Conservation (phyloP, 2,113 vertebrate genomes). For the Eublepharis macularius region DNA sequence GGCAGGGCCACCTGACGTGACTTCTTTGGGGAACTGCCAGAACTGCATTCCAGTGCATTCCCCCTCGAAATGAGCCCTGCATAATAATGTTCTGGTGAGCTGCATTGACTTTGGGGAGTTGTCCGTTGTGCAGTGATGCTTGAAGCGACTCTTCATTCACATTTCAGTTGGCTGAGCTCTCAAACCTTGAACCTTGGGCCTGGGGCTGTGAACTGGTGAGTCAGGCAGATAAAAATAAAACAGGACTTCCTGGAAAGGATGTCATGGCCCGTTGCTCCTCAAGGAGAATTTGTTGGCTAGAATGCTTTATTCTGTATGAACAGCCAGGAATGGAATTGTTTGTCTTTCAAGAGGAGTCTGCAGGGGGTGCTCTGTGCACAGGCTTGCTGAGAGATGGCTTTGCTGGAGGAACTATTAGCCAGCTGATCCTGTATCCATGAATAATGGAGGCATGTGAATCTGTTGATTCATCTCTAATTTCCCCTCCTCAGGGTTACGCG, state of each 20-base stretch:
- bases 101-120: too few relatives aligned
- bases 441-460: not conserved
- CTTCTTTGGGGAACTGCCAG: too few relatives aligned
- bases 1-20: too few relatives aligned
- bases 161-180: not conserved
- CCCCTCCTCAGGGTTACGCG: not conserved
- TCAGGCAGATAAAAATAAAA: not conserved
- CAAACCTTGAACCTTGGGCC: not conserved
- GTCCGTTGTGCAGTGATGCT: too few relatives aligned
- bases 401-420: not conserved
- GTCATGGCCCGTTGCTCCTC: not conserved
- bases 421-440: not conserved
- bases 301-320: not conserved
- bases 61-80: too few relatives aligned
- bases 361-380: conserved; percentile 33
- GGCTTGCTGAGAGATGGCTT: not conserved
- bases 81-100: too few relatives aligned
- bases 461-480: not conserved
- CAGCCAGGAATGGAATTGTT: not conserved
- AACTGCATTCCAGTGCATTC: too few relatives aligned
- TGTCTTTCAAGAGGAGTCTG: not conserved
- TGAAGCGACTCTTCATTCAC: too few relatives aligned
- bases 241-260: not conserved
- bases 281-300: not conserved
- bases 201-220: not conserved